Evolutionary conservation across 1,140 invertebrate genomes (phyloP), one percentile per base, ranked within the genome.

Genomic region (Colletes latitarsis): DNA sequence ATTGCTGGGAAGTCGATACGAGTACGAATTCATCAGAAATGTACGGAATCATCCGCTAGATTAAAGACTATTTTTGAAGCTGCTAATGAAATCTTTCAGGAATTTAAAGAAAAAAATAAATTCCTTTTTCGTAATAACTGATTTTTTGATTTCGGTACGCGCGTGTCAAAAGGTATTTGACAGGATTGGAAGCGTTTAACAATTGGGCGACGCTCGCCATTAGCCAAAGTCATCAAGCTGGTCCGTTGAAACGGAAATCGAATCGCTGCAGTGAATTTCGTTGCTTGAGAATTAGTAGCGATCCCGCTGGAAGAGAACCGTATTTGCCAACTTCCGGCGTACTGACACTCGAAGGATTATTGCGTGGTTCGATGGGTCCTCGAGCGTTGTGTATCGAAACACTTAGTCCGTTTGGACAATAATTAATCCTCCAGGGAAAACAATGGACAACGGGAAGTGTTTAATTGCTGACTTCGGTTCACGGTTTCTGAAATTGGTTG

Each of bases 351-450:
- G 39, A 81, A 60, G 82, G 67, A 83, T 69, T 68, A 81, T 81
- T 77, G 46, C 21, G 71, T 43, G 66, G 67, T 73, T 63, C 52
- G 62, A 63, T 43, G 57, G 39, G 68, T 70, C 64, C 41, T 63
- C 39, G 73, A 55, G 43, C 41, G 21, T 49, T 85, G 63, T 86
- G 75, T 70, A 68, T 81, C 66, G 75, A 83, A 83, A 80, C 76
- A 76, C 81, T 86, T 86, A 82, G 64, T 86, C 49, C 73, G 69
- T 80, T 83, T 83, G 78, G 69, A 87, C 84, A 82, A 86, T 87
- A 86, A 87, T 86, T 85, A 87, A 77, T 79, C 49, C 55, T 63
- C 77, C 9, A 55, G 81, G 84, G 72, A 86, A 77, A 87, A 81
- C 84, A 70, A 62, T 67, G 55, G 69, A 76, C 81, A 73, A 83